phyloP scores from a whole-genome alignment of 2,797 vertebrate species.

The Sebastes minor region DNA sequence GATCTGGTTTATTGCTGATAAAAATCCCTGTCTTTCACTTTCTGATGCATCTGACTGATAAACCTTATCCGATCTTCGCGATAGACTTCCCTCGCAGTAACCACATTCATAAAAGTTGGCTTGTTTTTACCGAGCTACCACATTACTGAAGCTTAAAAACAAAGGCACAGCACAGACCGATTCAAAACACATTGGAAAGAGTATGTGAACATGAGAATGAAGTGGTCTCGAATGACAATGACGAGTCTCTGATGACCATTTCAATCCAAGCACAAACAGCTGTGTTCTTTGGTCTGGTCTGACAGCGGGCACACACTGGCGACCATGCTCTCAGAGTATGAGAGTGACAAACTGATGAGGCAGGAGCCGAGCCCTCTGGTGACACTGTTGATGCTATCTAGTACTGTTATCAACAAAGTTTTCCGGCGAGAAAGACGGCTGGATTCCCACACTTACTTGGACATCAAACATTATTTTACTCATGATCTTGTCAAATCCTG shows the following conservation, averaged over 20 bases:
- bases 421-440: not conserved
- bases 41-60: not conserved
- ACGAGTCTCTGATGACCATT: not conserved
- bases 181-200: not conserved
- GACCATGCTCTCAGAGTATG: not conserved
- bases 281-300: constrained; percentile 8
- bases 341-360: not conserved
- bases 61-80: not conserved
- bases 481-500: not conserved
- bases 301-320: not conserved
- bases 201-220: constrained; percentile 1
- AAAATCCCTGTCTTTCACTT: not conserved
- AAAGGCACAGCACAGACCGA: not conserved
- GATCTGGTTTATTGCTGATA: not conserved
- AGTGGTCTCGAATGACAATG: not conserved
- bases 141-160: not conserved
- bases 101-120: not conserved
- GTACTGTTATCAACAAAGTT: not conserved
- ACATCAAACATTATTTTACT: not conserved
- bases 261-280: constrained; percentile 26
- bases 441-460: not conserved
- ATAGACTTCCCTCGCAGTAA: not conserved
- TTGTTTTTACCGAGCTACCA: not conserved
- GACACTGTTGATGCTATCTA: not conserved
- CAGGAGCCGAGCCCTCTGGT: not conserved